Base-by-base conservation (phyloP, 2,888 invertebrate genomes). In the Acanthosoma haemorrhoidale region DNA sequence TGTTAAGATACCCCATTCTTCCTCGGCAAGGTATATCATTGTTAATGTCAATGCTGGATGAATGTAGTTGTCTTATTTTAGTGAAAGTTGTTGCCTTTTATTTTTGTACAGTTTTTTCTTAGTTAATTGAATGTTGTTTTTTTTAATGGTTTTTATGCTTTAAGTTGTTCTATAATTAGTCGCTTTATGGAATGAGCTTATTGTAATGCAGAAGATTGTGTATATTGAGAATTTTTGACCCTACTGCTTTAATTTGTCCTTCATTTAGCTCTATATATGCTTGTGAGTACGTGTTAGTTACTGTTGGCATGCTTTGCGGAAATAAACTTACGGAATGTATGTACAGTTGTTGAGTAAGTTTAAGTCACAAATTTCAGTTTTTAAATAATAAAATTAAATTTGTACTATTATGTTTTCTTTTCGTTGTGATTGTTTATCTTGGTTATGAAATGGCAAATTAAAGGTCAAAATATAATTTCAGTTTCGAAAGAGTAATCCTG, bases 1-100 rank as follows among this genome's bases (percentile, higher is more conserved):
- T 74, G 31, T 41, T 75, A 70, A 72, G 75, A 70, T 75, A 75
- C 51, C 74, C 75, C 18, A 75, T 75, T 61, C 72, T 75, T 60
- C 71, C 75, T 69, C 75, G 75, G 29, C 74, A 75, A 75, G 75
- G 75, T 75, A 75, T 64, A 63, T 63, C 63, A 41, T 38, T 29
- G 36, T 61, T 36, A 31, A 34, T 61, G 38, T 32, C 61, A 61
- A n/a, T 61, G 61, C 63, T 51, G 51, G 51, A 51, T 51, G n/a
- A 51, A 51, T 51, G 51, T 51, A 51, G 51, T 51, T 51, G n/a
- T 51, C 25, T 25, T 51, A 51, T 60, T 66, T 58, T 64, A 21
- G 31, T 18, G 13, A 59, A 68, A 51, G 34, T 60, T 71, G 36
- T 57, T 64, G 32, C 31, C 16, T 41, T 71, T 68, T 58, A 66